Conservation (phyloP, 2,797 vertebrate genomes). For the Enoplosus armatus region DNA sequence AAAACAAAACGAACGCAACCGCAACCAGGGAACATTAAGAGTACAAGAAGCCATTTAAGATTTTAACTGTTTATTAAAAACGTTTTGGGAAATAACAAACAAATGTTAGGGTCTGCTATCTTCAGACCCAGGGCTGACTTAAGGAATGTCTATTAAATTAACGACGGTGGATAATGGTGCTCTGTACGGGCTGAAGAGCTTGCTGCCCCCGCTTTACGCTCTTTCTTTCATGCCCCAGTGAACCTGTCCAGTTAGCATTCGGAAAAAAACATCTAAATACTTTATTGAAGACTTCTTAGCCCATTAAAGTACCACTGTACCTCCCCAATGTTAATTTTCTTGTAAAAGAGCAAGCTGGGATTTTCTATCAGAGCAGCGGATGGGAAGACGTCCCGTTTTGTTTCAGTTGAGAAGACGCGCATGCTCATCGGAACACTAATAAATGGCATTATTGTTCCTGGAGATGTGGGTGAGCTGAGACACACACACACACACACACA, state of each 20-base stretch:
- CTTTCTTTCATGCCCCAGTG: conserved; percentile 84
- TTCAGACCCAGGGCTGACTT: conserved; percentile 72
- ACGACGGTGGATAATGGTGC: conserved; percentile 82
- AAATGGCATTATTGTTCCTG: conserved; percentile 77
- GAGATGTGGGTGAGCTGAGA: conserved; percentile 33
- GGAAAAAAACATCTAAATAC: conserved; percentile 83
- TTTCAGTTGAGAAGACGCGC: conserved; percentile 77
- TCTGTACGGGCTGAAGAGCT: conserved; percentile 77
- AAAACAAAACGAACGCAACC: conserved; percentile 60
- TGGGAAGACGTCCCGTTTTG: conserved; percentile 80
- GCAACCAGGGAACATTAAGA: conserved; percentile 80
- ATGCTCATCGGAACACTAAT: conserved; percentile 79
- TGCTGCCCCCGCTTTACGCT: conserved; percentile 77
- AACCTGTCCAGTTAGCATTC: conserved; percentile 84
- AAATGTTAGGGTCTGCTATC: conserved; percentile 78
- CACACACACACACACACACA: conserved; percentile 29
- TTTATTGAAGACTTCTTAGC: conserved; percentile 84
- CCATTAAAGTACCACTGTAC: conserved; percentile 85
- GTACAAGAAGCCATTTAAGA: conserved; percentile 83
- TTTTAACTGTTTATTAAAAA: conserved; percentile 87
- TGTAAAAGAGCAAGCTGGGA: conserved; percentile 80
- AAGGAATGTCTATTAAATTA: conserved; percentile 86
- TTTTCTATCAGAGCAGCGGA: conserved; percentile 80
- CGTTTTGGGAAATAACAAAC: conserved; percentile 84
- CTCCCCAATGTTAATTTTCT: conserved; percentile 84